Evolutionary conservation across 2,113 vertebrate genomes (phyloP).

Genomic region (Stictonetta naevosa): DNA sequence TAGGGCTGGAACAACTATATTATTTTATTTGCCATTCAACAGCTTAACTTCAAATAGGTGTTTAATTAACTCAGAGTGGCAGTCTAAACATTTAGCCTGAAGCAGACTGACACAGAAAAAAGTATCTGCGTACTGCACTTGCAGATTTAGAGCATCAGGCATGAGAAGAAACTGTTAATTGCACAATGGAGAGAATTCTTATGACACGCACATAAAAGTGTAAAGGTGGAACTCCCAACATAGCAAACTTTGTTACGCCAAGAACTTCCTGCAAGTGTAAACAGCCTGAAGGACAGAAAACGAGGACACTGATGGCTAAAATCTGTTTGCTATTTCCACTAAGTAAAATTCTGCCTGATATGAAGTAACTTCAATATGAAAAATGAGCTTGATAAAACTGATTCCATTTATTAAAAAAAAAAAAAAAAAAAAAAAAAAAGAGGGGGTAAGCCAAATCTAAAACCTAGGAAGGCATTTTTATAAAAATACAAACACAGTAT

Average conservation of each 20-base stretch:
- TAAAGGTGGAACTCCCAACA: background rate
- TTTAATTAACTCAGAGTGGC: slow-evolving; percentile 73
- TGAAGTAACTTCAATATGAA: background rate
- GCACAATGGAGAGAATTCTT: background rate
- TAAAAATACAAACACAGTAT: background rate
- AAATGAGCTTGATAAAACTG: background rate
- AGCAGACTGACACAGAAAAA: slow-evolving; percentile 50
- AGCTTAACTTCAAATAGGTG: slow-evolving; percentile 70
- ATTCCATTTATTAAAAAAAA: background rate
- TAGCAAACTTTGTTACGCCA: background rate
- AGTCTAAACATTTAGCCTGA: slow-evolving; percentile 56
- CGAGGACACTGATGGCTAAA: background rate
- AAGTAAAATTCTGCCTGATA: background rate
- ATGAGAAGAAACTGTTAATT: slow-evolving; percentile 38
- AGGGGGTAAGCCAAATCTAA: background rate
- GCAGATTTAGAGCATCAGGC: slow-evolving; percentile 19
- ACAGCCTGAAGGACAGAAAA: background rate
- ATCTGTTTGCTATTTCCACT: background rate
- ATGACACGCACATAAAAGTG: background rate
- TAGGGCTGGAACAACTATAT: slow-evolving; percentile 21
- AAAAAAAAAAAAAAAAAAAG: background rate
- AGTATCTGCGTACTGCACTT: slow-evolving; percentile 7
- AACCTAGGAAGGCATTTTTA: background rate
- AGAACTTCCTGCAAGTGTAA: background rate
- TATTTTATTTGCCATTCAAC: slow-evolving; percentile 63